Conservation (phyloP, 1,140 invertebrate species). For the Brachionus angularis region DNA sequence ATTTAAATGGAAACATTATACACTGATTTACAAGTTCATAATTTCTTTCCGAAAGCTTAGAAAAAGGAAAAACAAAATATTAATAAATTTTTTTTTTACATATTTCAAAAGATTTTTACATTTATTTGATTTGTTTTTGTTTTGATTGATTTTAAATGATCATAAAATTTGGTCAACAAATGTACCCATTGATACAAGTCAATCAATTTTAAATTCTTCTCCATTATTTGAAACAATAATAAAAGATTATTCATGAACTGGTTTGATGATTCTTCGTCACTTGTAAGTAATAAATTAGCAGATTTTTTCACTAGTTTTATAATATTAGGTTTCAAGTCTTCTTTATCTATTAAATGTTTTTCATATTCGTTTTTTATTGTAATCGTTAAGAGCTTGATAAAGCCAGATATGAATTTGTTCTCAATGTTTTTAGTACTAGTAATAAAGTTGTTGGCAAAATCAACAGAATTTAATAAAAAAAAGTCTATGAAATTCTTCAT, state of each 20-base stretch:
- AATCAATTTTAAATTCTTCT: not conserved
- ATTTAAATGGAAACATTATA: slow-evolving; percentile 13
- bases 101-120: not conserved
- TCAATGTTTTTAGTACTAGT: not conserved
- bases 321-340: not conserved
- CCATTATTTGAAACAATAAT: not conserved
- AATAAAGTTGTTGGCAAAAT: slow-evolving; percentile 16
- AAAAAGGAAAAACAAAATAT: not conserved
- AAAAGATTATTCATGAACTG: not conserved
- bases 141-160: slow-evolving; percentile 7
- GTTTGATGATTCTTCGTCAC: not conserved
- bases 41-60: slow-evolving; percentile 2
- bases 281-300: slow-evolving; percentile 8
- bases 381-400: not conserved
- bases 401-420: not conserved
- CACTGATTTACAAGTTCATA: not conserved
- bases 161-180: slow-evolving; percentile 20
- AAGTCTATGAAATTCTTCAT: not conserved
- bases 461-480: slow-evolving; percentile 1
- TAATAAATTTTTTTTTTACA: not conserved
- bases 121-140: slow-evolving; percentile 18
- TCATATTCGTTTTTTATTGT: not conserved
- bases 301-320: slow-evolving; percentile 12
- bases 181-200: slow-evolving; percentile 32
- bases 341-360: not conserved